phyloP scores from a whole-genome alignment of 1,140 invertebrate genomes.

The Anastrepha obliqua region DNA sequence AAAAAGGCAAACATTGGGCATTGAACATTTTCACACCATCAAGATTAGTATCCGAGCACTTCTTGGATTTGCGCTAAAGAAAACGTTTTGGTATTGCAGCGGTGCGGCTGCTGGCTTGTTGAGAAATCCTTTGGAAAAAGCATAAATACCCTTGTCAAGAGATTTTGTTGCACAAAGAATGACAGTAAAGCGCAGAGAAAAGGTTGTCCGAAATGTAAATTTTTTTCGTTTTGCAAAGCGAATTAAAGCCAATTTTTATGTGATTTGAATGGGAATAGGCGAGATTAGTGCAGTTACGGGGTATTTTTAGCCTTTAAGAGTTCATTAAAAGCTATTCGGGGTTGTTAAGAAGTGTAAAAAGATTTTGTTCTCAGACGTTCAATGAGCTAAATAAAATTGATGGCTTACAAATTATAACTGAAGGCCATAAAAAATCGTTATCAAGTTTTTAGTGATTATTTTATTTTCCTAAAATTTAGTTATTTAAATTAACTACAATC shows the following conservation, averaged over 20 bases:
- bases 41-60: not conserved
- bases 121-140: not conserved
- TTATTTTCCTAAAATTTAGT: not conserved
- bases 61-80: not conserved
- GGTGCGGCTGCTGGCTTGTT: not conserved
- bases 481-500: not conserved
- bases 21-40: conserved; percentile 30
- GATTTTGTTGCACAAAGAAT: not conserved
- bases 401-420: not conserved
- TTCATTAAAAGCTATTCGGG: conserved; percentile 24
- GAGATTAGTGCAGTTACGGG: not conserved
- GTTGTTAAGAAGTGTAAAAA: not conserved
- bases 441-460: too few relatives aligned
- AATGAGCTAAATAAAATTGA: not conserved
- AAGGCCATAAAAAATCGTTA: too few relatives aligned
- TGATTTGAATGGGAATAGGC: conserved; percentile 15
- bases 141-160: not conserved
- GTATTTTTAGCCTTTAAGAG: not conserved
- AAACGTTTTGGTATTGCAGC: not conserved
- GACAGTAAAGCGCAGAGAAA: not conserved
- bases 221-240: not conserved
- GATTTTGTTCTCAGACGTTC: not conserved
- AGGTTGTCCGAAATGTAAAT: not conserved
- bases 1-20: conserved; percentile 19
- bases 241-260: conserved; percentile 23